Evolutionary conservation across 2,797 vertebrate genomes (phyloP), one percentile per base, ranked within the genome.

Genomic region (Chromobotia macracanthus): DNA sequence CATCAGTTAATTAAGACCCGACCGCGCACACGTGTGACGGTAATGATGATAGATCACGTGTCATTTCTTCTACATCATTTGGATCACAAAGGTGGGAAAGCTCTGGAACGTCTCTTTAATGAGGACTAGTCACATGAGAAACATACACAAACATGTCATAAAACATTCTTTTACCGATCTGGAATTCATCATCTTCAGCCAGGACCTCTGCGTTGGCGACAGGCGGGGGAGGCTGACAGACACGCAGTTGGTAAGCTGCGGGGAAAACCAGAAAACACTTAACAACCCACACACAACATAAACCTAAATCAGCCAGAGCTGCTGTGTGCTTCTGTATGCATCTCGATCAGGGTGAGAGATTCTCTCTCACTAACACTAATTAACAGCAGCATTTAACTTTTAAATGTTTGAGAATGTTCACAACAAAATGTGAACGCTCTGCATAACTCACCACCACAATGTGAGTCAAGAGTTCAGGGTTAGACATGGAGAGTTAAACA

Each of bases 201-300:
- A 99, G 91, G 89, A 96, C 91, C 75, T 97, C 96, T 72, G 96
- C 96, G 78, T 99, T 98, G 86, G 95, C 90, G 51, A 98, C 91
- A 2, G 90, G 89, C 73, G 93, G 87, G 46, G 96, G 97, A 71
- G 95, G 92, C 48, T 97, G 96, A 92, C 97, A 99, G 46, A 96
- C 93, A 84, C 97, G 94, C 79, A 99, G 94, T 65, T 98, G 97
- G 89, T 98, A 99, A 3, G 96, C 97, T 99, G 88, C 72, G 80
- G 64, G 85, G 35, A 87, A 77, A 85, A 18, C 72, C 28, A 81
- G 50, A 87, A 18, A 76, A 70, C n/a, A 9, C 76, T 51, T 61
- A 35, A 1, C 46, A 65, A 28, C 58, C 77, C 21, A 64, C 67
- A 48, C 53, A 13, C 13, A 53, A 75, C 1, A 3, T 53, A 65